Conservation (phyloP, 2,888 invertebrate genomes). For the Pemphredon lugubris region DNA sequence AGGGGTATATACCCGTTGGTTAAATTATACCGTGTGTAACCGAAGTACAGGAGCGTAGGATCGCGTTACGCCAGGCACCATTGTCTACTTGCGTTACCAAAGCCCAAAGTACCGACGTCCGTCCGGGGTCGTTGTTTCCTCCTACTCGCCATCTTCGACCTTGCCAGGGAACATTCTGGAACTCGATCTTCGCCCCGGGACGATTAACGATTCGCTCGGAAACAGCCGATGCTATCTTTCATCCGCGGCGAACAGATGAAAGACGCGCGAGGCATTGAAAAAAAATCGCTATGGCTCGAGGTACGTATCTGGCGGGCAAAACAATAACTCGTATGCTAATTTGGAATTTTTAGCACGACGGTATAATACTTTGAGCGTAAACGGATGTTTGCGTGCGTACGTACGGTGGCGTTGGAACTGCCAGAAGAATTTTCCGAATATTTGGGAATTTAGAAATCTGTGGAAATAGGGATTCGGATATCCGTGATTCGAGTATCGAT, state of each 20-base stretch:
- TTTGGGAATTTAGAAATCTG: no score
- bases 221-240: conserved; percentile 2
- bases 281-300: no score
- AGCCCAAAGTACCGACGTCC: conserved; percentile 57
- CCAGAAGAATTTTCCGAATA: no score
- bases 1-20: conserved; percentile 58
- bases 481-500: no score
- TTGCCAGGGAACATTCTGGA: conserved; percentile 19
- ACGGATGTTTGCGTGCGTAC: no score
- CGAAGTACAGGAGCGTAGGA: conserved; percentile 68
- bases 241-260: background rate
- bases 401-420: no score
- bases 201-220: conserved; percentile 26
- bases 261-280: no score
- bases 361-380: no score
- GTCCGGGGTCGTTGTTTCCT: conserved; percentile 22
- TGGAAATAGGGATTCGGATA: no score
- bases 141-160: conserved; percentile 15
- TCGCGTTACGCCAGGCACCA: conserved; percentile 72
- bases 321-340: no score
- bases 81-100: conserved; percentile 77
- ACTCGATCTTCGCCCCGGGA: conserved; percentile 28
- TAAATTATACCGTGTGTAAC: conserved; percentile 74
- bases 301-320: no score
- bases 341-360: no score